Percentiles rank a stretch among this genome's conserved stretches.
Conservation (phyloP, 2,888 invertebrate genomes). For the Argyresthia goedartella region DNA sequence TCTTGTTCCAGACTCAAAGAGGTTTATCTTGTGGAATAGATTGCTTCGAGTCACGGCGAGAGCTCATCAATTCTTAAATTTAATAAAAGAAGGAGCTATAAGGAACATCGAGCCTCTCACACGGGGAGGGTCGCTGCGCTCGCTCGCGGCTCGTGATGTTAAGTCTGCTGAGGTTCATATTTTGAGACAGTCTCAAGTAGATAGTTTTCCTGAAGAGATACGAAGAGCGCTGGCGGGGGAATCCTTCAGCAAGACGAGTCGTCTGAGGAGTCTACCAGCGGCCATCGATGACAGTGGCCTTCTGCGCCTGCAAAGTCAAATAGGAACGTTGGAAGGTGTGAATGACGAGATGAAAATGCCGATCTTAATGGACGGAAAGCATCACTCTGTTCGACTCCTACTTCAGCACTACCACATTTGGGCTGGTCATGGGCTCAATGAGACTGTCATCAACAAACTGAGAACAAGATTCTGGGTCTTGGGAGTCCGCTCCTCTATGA, state of each 20-base stretch:
- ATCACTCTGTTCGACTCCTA: conserved; percentile 8
- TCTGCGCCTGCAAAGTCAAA: background rate
- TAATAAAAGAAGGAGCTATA: no score
- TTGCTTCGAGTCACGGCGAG: no score
- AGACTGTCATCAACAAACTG: conserved; percentile 14
- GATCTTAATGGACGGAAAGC: conserved; percentile 9
- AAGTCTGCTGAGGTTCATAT: background rate
- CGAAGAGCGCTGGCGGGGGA: background rate
- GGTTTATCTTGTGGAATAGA: no score
- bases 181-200: background rate
- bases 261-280: background rate
- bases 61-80: no score
- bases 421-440: conserved; percentile 11
- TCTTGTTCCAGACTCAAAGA: no score
- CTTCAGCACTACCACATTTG: conserved; percentile 11
- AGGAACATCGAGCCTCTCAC: background rate
- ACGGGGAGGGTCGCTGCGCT: background rate
- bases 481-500: conserved; percentile 11
- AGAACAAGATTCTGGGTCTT: conserved; percentile 16
- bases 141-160: background rate
- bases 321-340: background rate
- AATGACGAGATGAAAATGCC: background rate
- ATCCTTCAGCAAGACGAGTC: background rate
- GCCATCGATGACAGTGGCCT: background rate
- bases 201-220: background rate